Percentiles rank a stretch among this genome's conserved stretches.
These are phyloP conservation scores for Drosophila mercatorum DNA, from an alignment of 2,888 invertebrate genomes.

Conservation along the genomic window DNA sequence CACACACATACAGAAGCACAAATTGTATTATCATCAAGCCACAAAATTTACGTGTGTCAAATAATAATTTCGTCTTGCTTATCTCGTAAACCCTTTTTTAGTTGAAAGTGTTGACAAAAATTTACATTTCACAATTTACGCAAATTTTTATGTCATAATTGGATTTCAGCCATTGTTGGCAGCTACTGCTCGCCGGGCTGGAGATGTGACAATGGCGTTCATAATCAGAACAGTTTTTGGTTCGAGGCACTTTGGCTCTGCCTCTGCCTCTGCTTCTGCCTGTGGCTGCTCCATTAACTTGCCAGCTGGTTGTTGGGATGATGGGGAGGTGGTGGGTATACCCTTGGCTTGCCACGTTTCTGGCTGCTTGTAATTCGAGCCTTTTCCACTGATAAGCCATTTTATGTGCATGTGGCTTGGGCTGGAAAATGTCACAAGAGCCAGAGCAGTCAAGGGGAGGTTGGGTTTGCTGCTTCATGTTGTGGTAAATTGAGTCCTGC, in stretches of 20 bases:
- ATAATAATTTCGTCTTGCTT: slow-evolving; percentile 71
- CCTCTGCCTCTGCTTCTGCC: not conserved
- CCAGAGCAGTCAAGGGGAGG: not conserved
- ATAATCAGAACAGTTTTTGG: slow-evolving; percentile 51
- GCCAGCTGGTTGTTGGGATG: not conserved
- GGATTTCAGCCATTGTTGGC: slow-evolving; percentile 66
- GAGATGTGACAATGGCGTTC: slow-evolving; percentile 73
- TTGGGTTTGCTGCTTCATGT: slow-evolving; percentile 5
- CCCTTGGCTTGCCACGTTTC: slow-evolving; percentile 43
- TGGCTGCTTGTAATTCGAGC: slow-evolving; percentile 65
- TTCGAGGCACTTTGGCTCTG: not conserved
- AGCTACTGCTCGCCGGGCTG: slow-evolving; percentile 14
- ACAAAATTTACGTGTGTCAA: slow-evolving; percentile 75
- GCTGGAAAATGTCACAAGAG: slow-evolving; percentile 2
- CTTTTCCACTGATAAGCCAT: slow-evolving; percentile 71
- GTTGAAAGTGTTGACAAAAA: slow-evolving; percentile 62
- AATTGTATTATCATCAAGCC: slow-evolving; percentile 63
- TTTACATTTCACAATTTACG: slow-evolving; percentile 78
- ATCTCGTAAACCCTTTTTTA: slow-evolving; percentile 51
- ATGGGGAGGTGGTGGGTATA: not conserved
- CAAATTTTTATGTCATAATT: slow-evolving; percentile 79
- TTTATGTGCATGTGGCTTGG: slow-evolving; percentile 54
- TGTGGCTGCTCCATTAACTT: slow-evolving; percentile 28
- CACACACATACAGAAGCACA: slow-evolving; percentile 1
- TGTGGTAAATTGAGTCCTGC: slow-evolving; percentile 68